Percentiles rank a stretch among this genome's conserved stretches.
phyloP scores from a whole-genome alignment of 2,113 vertebrate species.

The Solenodon paradoxus region DNA sequence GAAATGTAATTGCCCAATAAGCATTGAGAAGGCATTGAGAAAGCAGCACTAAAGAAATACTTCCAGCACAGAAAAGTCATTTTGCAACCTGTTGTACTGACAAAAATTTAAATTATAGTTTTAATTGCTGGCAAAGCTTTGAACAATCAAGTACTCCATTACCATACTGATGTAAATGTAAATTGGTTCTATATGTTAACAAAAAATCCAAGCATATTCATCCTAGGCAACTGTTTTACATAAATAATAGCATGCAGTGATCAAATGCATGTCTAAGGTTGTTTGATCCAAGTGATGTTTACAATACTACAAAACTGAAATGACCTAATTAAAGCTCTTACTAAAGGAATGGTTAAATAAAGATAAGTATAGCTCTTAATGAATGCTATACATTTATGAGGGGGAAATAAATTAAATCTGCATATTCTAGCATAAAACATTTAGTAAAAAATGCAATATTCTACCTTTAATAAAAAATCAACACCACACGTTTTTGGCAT shows the following conservation, averaged over 20 bases:
- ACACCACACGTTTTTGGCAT: not conserved
- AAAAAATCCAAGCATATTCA: not conserved
- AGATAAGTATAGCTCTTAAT: not conserved
- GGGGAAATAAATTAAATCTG: not conserved
- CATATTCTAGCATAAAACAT: not conserved
- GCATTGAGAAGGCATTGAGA: not conserved
- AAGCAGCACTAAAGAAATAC: not conserved
- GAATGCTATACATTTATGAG: not conserved
- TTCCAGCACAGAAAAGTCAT: not conserved
- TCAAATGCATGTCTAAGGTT: not conserved
- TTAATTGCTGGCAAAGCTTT: not conserved
- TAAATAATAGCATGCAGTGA: not conserved
- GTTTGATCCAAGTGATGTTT: not conserved
- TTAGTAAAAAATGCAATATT: not conserved
- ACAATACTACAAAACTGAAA: not conserved
- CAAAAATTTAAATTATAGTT: not conserved
- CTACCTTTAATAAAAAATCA: not conserved
- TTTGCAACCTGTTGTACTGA: not conserved
- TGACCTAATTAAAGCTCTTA: not conserved
- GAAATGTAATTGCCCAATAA: not conserved
- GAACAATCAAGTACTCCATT: not conserved
- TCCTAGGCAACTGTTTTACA: not conserved
- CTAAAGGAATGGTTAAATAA: not conserved
- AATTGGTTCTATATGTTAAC: not conserved
- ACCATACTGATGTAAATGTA: not conserved